phyloP scores from a whole-genome alignment of 2,888 invertebrate genomes.

The Leptinotarsa haldemani region DNA sequence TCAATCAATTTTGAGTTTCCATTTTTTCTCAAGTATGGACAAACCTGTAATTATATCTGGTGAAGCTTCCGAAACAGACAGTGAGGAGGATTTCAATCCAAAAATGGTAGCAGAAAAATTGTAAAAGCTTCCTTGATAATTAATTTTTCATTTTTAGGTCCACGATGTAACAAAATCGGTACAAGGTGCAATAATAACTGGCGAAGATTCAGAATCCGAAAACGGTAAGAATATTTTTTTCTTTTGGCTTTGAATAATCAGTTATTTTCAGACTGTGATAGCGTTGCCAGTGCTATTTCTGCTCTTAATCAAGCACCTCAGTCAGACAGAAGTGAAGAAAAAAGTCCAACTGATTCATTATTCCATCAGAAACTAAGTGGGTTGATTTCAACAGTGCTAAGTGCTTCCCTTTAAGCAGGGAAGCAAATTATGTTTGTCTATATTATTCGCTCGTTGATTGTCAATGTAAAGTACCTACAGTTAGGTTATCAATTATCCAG shows the following conservation, averaged over 20 bases:
- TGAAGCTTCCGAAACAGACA: slow-evolving; percentile 65
- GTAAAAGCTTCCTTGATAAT: neutral
- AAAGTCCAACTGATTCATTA: slow-evolving; percentile 54
- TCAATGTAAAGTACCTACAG: too few species aligned
- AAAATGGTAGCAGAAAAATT: slow-evolving; percentile 24
- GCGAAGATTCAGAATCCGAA: slow-evolving; percentile 65
- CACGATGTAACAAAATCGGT: slow-evolving; percentile 48
- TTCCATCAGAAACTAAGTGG: slow-evolving; percentile 60
- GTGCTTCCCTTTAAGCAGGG: too few species aligned
- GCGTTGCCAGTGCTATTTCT: slow-evolving; percentile 58
- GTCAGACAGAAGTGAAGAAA: slow-evolving; percentile 31
- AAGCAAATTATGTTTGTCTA: too few species aligned
- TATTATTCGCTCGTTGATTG: too few species aligned
- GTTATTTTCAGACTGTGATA: slow-evolving; percentile 54
- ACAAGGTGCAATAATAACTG: slow-evolving; percentile 61
- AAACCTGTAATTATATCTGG: slow-evolving; percentile 59
- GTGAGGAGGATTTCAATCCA: slow-evolving; percentile 58
- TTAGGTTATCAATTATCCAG: neutral
- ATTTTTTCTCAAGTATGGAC: slow-evolving; percentile 44
- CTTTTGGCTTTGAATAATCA: neutral
- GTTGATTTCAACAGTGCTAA: slow-evolving; percentile 17
- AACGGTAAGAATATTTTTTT: slow-evolving; percentile 52
- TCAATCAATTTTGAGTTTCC: too few species aligned
- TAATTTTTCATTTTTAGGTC: slow-evolving; percentile 42
- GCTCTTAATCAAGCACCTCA: slow-evolving; percentile 48